Conservation (phyloP, 2,888 invertebrate genomes). For the Eilema depressum region DNA sequence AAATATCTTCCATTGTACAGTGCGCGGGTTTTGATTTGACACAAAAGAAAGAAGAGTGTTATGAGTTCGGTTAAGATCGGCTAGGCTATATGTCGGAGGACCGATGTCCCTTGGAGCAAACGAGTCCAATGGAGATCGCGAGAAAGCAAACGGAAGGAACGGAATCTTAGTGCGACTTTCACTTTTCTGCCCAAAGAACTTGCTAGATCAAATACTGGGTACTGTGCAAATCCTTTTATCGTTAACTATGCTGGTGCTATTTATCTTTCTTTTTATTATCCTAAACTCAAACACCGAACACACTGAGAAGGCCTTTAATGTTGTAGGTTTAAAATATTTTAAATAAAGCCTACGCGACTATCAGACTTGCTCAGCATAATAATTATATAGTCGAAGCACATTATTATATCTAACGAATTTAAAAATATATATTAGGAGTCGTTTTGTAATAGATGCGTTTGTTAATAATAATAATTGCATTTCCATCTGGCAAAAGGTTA, state of each 20-base stretch:
- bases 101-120: no score
- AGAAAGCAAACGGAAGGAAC: no score
- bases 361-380: conserved; percentile 60
- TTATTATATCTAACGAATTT: conserved; percentile 72
- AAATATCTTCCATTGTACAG: not conserved
- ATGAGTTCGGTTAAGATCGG: no score
- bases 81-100: no score
- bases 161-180: no score
- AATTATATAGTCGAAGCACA: conserved; percentile 57
- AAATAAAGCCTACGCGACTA: conserved; percentile 51
- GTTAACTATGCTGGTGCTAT: conserved; percentile 34
- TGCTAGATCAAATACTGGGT: not conserved
- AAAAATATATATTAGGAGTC: conserved; percentile 59
- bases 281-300: conserved; percentile 19
- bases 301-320: conserved; percentile 52
- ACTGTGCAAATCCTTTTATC: not conserved
- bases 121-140: no score
- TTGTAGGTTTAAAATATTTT: conserved; percentile 45
- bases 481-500: conserved; percentile 49
- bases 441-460: conserved; percentile 60
- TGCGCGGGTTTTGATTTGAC: not conserved
- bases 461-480: conserved; percentile 47
- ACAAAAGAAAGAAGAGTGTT: no score
- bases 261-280: conserved; percentile 30
- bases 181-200: not conserved